phyloP scores from a whole-genome alignment of 2,113 vertebrate genomes.

The Pantherophis guttatus region DNA sequence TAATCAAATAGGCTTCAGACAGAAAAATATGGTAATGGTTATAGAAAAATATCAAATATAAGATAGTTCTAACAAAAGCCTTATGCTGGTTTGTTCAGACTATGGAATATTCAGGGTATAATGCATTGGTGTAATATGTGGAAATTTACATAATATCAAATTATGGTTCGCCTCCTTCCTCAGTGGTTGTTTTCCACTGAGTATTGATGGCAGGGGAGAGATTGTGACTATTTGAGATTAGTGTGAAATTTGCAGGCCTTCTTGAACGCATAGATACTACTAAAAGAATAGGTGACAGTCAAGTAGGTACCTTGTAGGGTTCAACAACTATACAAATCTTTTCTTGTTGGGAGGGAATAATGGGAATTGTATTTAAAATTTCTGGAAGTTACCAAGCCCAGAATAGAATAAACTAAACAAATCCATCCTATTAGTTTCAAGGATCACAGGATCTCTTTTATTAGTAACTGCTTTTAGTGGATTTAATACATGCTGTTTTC shows the following conservation, averaged over 20 bases:
- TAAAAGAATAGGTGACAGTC: background rate
- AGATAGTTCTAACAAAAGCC: constrained; percentile 43
- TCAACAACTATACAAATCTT: background rate
- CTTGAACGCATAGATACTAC: background rate
- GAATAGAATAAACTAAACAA: background rate
- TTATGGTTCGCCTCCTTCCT: background rate
- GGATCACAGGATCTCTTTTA: background rate
- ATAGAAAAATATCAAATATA: constrained; percentile 55
- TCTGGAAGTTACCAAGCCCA: background rate
- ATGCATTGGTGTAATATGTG: background rate
- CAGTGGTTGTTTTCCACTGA: background rate
- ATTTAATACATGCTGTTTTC: background rate
- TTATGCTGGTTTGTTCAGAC: constrained; percentile 2
- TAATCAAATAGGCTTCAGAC: constrained; percentile 62
- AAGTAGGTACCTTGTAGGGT: background rate
- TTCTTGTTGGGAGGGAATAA: background rate
- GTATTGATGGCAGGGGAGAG: background rate
- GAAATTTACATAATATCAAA: constrained; percentile 25
- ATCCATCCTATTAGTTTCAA: background rate
- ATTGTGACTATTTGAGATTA: background rate
- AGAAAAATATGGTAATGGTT: constrained; percentile 44
- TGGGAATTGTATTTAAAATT: background rate
- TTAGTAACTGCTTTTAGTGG: background rate
- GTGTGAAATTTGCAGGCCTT: background rate
- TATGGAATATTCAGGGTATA: constrained; percentile 30